These are phyloP conservation scores for Hypercompe scribonia DNA, from an alignment of 2,888 invertebrate genomes.

Conservation along the genomic window DNA sequence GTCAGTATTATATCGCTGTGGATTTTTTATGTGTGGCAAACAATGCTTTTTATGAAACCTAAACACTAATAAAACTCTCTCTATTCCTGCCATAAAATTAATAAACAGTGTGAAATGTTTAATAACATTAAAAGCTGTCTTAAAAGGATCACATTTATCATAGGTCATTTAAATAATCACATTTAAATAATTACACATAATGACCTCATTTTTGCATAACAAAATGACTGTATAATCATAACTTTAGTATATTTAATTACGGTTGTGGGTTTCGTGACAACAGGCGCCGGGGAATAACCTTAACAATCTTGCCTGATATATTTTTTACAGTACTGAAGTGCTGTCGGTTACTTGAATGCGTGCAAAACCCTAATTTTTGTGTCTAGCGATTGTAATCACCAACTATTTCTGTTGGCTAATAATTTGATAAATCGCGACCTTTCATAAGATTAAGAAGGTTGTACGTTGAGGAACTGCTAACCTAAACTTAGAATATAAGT, in stretches of 20 bases:
- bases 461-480: too few species aligned
- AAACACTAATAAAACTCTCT: not conserved
- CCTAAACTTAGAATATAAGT: not conserved
- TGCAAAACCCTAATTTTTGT: not conserved
- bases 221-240: not conserved
- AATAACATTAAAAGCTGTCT: not conserved
- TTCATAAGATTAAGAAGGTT: too few species aligned
- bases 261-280: not conserved
- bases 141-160: slow-evolving; percentile 12
- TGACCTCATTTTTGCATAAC: not conserved
- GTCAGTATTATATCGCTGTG: not conserved
- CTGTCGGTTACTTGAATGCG: not conserved
- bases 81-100: not conserved
- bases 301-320: not conserved
- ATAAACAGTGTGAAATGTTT: not conserved
- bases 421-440: not conserved
- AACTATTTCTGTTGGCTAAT: not conserved
- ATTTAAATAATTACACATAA: too few species aligned
- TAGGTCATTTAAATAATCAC: not conserved
- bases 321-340: not conserved
- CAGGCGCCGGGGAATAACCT: not conserved
- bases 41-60: not conserved
- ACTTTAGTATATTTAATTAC: not conserved
- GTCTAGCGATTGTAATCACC: not conserved
- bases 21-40: not conserved